Evolutionary conservation across 1,140 invertebrate genomes (phyloP).

Genomic region (Dryas iulia): DNA sequence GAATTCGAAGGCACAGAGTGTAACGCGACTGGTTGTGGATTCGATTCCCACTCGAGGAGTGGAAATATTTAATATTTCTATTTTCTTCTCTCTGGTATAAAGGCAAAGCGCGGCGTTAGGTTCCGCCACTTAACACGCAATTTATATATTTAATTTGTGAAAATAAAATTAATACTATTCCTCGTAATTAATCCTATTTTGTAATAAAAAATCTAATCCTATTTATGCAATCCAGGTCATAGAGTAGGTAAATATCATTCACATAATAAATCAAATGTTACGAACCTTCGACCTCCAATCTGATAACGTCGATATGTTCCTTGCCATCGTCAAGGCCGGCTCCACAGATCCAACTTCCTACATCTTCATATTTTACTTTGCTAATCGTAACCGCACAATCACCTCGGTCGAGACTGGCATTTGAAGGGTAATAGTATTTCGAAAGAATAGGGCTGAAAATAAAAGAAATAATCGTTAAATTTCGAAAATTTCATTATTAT

Average conservation of each 20-base stretch:
- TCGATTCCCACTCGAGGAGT: too few relatives aligned
- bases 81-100: too few relatives aligned
- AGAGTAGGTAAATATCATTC: neutral
- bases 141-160: too few relatives aligned
- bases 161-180: too few relatives aligned
- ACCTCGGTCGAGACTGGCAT: slow-evolving; percentile 64
- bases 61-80: too few relatives aligned
- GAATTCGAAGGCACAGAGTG: too few relatives aligned
- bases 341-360: slow-evolving; percentile 62
- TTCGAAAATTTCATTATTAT: neutral
- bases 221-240: too few relatives aligned
- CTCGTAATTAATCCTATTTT: too few relatives aligned
- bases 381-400: slow-evolving; percentile 66
- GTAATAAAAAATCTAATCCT: too few relatives aligned
- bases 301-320: slow-evolving; percentile 55
- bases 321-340: slow-evolving; percentile 58
- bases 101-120: too few relatives aligned
- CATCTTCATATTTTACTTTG: slow-evolving; percentile 58
- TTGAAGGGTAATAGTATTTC: slow-evolving; percentile 61
- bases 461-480: neutral
- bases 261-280: neutral
- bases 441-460: slow-evolving; percentile 56
- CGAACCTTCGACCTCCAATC: slow-evolving; percentile 57
- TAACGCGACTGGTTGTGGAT: too few relatives aligned
- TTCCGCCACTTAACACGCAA: too few relatives aligned